Evolutionary conservation across 2,797 vertebrate genomes (phyloP).

Genomic region (Gouania willdenowi): DNA sequence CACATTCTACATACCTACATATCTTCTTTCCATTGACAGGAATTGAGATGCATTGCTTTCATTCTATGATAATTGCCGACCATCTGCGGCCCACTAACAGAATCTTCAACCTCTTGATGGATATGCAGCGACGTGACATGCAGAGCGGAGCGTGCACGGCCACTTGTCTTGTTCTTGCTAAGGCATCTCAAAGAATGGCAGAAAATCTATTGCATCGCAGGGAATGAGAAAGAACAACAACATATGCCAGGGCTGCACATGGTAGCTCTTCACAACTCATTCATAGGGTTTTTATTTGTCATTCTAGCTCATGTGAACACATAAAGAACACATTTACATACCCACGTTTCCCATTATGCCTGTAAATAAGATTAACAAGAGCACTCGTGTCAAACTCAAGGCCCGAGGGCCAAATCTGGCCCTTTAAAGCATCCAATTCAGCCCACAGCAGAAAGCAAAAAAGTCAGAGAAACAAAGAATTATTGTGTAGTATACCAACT

Average conservation of each 20-base stretch:
- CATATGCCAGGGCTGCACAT: slow-evolving; percentile 30
- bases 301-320: too few relatives aligned
- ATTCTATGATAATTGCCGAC: slow-evolving; percentile 65
- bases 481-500: too few relatives aligned
- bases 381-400: too few relatives aligned
- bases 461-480: too few relatives aligned
- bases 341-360: too few relatives aligned
- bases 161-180: slow-evolving; percentile 55
- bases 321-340: too few relatives aligned
- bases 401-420: too few relatives aligned
- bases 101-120: slow-evolving; percentile 59
- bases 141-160: slow-evolving; percentile 36
- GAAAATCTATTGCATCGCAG: slow-evolving; percentile 61
- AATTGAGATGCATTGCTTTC: slow-evolving; percentile 65
- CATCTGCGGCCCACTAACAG: slow-evolving; percentile 68
- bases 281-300: too few relatives aligned
- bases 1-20: slow-evolving; percentile 56
- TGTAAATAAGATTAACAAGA: too few relatives aligned
- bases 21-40: slow-evolving; percentile 58
- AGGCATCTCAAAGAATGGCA: slow-evolving; percentile 52
- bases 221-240: slow-evolving; percentile 18
- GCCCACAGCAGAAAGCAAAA: too few relatives aligned
- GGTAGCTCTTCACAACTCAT: too few relatives aligned
- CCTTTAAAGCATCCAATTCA: too few relatives aligned
- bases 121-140: slow-evolving; percentile 54